These are phyloP conservation scores for Molossus molossus DNA, from an alignment of 2,797 vertebrate genomes.

Conservation along the genomic window DNA sequence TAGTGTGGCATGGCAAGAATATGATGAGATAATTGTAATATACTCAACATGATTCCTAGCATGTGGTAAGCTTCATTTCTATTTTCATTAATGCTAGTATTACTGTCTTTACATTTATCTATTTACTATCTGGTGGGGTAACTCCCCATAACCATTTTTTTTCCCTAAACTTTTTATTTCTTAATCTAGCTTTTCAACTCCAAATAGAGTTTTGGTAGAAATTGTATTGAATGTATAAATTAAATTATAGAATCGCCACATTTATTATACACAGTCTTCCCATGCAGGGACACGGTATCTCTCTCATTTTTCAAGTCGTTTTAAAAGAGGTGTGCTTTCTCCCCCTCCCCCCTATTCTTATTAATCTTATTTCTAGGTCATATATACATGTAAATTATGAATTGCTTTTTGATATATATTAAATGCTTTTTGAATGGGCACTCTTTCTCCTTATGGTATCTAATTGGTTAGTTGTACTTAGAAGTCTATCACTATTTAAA, in stretches of 20 bases:
- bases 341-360: not conserved
- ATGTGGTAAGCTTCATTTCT: not conserved
- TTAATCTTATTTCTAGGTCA: not conserved
- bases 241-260: not conserved
- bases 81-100: not conserved
- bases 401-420: not conserved
- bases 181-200: constrained; percentile 33
- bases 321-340: constrained; percentile 2
- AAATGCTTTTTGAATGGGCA: not conserved
- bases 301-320: constrained; percentile 9
- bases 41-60: not conserved
- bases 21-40: constrained; percentile 33
- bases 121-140: not conserved
- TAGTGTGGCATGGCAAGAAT: not conserved
- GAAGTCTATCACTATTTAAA: constrained; percentile 34
- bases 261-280: not conserved
- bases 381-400: not conserved
- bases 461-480: not conserved
- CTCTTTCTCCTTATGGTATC: constrained; percentile 28
- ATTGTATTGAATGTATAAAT: not conserved
- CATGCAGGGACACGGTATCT: not conserved
- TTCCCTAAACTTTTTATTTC: not conserved
- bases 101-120: not conserved
- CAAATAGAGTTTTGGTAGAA: not conserved
- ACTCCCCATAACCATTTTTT: not conserved